phyloP scores from a whole-genome alignment of 2,888 invertebrate species.

The Latrodectus hesperus region DNA sequence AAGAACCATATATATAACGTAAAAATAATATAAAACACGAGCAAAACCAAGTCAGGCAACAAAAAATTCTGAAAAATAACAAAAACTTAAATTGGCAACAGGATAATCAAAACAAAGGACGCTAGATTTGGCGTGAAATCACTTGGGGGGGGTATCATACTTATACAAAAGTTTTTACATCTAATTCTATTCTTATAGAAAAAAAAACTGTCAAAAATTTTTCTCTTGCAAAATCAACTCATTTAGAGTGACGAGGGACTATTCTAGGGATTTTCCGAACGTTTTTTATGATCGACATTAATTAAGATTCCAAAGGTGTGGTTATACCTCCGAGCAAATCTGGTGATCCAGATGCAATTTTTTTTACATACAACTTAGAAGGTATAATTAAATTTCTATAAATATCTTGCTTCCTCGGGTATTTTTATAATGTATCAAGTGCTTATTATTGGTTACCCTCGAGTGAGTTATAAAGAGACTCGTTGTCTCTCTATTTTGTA shows the following conservation, averaged over 20 bases:
- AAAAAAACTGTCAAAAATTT: conserved; percentile 12
- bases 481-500: conserved; percentile 53
- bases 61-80: too few relatives aligned
- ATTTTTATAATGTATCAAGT: conserved; percentile 62
- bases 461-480: conserved; percentile 52
- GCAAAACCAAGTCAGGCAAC: too few relatives aligned
- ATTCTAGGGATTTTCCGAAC: conserved; percentile 16
- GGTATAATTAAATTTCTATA: conserved; percentile 66
- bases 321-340: conserved; percentile 50
- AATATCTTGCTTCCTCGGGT: conserved; percentile 47
- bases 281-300: conserved; percentile 52
- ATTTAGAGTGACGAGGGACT: conserved; percentile 28
- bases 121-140: too few relatives aligned
- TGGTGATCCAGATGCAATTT: conserved; percentile 47
- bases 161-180: conserved; percentile 7
- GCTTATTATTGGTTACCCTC: conserved; percentile 57
- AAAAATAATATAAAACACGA: too few relatives aligned
- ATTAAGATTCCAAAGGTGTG: conserved; percentile 61
- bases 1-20: too few relatives aligned
- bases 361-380: conserved; percentile 43
- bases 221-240: conserved; percentile 14
- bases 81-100: too few relatives aligned
- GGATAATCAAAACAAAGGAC: too few relatives aligned
- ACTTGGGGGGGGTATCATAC: too few relatives aligned
- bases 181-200: conserved; percentile 17